Evolutionary conservation across 2,113 vertebrate species (phyloP).

Genomic region (Myodes glareolus): DNA sequence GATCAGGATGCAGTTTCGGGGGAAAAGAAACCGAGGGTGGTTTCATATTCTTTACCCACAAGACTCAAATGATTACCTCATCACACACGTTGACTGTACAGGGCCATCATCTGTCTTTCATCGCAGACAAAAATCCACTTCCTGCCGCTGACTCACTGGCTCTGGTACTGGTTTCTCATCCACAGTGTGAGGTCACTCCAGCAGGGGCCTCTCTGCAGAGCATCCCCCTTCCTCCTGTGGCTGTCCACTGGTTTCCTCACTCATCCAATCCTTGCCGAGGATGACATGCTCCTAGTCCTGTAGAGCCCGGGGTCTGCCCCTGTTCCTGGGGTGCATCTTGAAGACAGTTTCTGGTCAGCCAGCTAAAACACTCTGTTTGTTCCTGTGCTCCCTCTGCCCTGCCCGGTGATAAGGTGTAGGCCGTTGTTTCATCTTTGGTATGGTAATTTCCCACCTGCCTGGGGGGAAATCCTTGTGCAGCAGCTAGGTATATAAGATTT

Average conservation of each 20-base stretch:
- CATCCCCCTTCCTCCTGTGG: not conserved
- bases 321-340: too few relatives aligned
- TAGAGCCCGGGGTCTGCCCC: too few relatives aligned
- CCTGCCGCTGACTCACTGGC: conserved; percentile 23
- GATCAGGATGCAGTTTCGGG: not conserved
- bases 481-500: too few relatives aligned
- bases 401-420: too few relatives aligned
- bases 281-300: not conserved
- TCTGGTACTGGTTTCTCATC: not conserved
- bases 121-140: conserved; percentile 37
- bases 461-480: too few relatives aligned
- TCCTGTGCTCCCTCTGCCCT: too few relatives aligned
- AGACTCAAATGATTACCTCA: conserved; percentile 47
- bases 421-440: too few relatives aligned
- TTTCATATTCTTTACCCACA: not conserved
- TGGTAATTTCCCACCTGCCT: too few relatives aligned
- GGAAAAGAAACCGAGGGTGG: not conserved
- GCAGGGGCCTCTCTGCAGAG: not conserved
- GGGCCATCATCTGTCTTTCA: not conserved
- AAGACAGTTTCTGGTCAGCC: too few relatives aligned
- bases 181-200: not conserved
- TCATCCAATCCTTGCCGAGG: not conserved
- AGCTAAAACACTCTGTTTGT: too few relatives aligned
- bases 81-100: not conserved
- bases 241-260: not conserved